A percentile compares a stretch with the other conserved stretches of the same genome.
These are phyloP conservation scores for Urocolius indicus DNA, from an alignment of 2,113 vertebrate genomes.

Conservation along the genomic window DNA sequence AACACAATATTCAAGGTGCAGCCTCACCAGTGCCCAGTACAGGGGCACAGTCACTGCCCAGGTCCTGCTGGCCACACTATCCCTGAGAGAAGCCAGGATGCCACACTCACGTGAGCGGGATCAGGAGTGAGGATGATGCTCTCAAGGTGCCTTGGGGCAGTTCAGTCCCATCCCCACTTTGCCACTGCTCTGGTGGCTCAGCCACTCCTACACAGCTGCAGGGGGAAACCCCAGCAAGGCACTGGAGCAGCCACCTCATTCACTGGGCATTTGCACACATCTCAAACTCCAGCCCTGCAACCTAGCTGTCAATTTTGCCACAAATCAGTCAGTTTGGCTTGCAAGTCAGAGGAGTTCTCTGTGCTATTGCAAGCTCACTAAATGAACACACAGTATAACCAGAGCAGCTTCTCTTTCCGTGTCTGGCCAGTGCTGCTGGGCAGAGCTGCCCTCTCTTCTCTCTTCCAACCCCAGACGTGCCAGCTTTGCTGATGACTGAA, in stretches of 20 bases:
- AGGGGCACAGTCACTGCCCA: too few relatives aligned
- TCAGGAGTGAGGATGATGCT: rapidly evolving
- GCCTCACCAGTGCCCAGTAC: too few relatives aligned
- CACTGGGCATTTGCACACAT: background rate
- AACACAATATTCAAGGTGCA: too few relatives aligned
- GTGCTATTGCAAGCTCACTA: background rate
- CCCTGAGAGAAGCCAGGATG: too few relatives aligned
- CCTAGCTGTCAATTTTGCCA: background rate
- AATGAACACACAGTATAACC: background rate
- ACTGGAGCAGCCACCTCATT: background rate
- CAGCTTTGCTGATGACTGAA: background rate
- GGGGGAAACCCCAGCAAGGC: background rate
- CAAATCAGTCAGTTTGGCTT: background rate
- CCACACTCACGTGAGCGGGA: rapidly evolving
- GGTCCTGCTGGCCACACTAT: too few relatives aligned
- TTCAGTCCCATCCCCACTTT: background rate
- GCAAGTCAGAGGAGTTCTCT: background rate
- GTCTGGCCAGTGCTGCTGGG: too few relatives aligned
- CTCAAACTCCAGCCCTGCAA: background rate
- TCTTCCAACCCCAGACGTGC: rapidly evolving
- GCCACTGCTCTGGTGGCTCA: background rate
- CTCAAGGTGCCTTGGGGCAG: background rate
- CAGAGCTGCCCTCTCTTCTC: background rate
- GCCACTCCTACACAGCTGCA: background rate
- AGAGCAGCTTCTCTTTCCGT: rapidly evolving